Base-by-base conservation (phyloP, 53 echinoderm and acorn worm genomes). In the Holothuria leucospilota region DNA sequence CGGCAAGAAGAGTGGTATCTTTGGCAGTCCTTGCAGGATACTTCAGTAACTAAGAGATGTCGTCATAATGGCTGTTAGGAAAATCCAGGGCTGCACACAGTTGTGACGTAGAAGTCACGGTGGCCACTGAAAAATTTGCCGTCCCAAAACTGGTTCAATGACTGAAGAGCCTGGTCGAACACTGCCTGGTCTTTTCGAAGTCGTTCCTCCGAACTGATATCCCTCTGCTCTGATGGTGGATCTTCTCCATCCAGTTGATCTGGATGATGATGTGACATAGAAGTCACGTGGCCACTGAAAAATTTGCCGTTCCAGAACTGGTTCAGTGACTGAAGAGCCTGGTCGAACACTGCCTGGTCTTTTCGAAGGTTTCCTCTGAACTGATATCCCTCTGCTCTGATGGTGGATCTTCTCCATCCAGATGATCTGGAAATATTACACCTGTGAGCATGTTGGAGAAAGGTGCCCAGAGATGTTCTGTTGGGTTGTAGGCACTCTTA, bases 401-500 rank as follows among this genome's bases (percentile, higher is more conserved):
- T 12, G 58, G 78, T 26, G 56, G 78, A 58, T 15, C 42, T 71
- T 88, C 88, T 18, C 79, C 81, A 41, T 82, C 64, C 34, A 63
- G 73, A 26, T 66, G 74, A 2, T 53, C 71, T 10, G 40, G 59
- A 68, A 92, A 70, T 52, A 78, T 66, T 13, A 92, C 92, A 8
- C 85, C 85, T 29, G 85, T 85, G 5, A 88, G 81, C 51, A 69
- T 75, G 16, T 59, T 78, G 62, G 85, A 80, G 0, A 92, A 64
- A 4, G 88, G 88, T 13, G 92, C 68, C 88, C 88, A 88, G 1
- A 80, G 25, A 68, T 88, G 88, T 71, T 92, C 86, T 29, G 88
- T 88, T 20, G 77, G 88, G 34, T 88, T 91, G 34, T 78, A 69
- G 9, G 88, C 91, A 53, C 87, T 87, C 27, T 88, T 73, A n/a